Base-by-base conservation (phyloP, 1,140 invertebrate species). In the Caenorhabditis tropicalis region DNA sequence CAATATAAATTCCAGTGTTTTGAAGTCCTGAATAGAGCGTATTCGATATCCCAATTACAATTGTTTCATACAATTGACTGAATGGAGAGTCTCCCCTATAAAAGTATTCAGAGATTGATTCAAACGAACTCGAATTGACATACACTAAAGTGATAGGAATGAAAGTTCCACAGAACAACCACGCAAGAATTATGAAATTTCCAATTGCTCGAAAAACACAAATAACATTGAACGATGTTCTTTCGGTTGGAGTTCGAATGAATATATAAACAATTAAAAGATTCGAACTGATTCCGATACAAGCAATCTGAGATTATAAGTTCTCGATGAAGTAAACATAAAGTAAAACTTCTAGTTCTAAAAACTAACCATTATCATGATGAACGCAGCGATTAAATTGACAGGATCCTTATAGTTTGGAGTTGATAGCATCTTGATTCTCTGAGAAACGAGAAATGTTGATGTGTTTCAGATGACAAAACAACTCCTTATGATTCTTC, bases 211-310 rank as follows among this genome's bases (percentile, higher is more conserved):
- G 33, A 10, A 46, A 39, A 21, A 74, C 65, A 24, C 65, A 74
- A 10, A 74, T 74, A 39, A 74, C n/a, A 24, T 74, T 74, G 36
- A 74, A 74, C 10, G 65, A 74, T 15, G 65, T 74, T 43, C 65
- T 43, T 24, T 74, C 65, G 9, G 33, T 2, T 31, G 65, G 9
- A 12, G 65, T 24, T 39, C n/a, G 16, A n/a, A 74, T 43, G 15
- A 74, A 74, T 24, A 74, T 74, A 46, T 74, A 74, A 24, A 74
- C 33, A 16, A 74, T 74, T 10, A 46, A 24, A 15, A 43, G 4
- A 46, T 74, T 74, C 9, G 65, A 21, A 24, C 24, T 12, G 2
- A 31, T n/a, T 27, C 65, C 65, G 15, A 74, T 24, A 24, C 24
- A 24, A 24, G 19, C 65, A 24, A 27, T 39, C 65, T 74, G 65